A percentile compares a stretch with the other conserved stretches of the same genome.
These are phyloP conservation scores for Acrossocheilus fasciatus DNA, from an alignment of 2,797 vertebrate species.

Conservation along the genomic window DNA sequence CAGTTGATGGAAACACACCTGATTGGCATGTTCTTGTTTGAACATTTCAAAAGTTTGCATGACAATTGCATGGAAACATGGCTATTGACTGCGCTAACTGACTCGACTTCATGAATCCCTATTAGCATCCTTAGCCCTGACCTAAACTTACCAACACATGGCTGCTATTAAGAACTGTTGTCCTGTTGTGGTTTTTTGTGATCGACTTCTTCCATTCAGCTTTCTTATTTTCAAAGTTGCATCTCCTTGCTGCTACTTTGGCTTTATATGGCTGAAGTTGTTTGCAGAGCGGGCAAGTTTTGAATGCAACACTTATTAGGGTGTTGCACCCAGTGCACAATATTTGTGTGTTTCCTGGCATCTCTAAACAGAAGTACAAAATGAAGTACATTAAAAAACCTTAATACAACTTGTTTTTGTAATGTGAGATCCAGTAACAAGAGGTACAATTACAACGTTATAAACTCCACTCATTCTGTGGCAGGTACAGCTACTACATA, in stretches of 20 bases:
- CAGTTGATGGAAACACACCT: too few species aligned
- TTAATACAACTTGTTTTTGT: too few species aligned
- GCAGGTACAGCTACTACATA: too few species aligned
- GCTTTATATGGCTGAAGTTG: conserved; percentile 6
- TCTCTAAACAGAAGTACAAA: conserved; percentile 19
- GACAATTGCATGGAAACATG: not conserved
- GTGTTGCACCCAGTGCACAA: conserved; percentile 16
- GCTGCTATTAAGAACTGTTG: conserved; percentile 30
- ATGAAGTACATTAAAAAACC: not conserved
- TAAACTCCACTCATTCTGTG: too few species aligned
- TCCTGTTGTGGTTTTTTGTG: conserved; percentile 30
- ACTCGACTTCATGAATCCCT: not conserved
- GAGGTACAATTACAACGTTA: too few species aligned
- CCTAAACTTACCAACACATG: conserved; percentile 31
- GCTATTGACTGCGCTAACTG: not conserved
- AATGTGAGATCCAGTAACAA: too few species aligned
- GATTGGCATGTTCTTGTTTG: not conserved
- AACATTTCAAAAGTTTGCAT: not conserved
- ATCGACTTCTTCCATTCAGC: not conserved
- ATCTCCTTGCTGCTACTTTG: conserved; percentile 3
- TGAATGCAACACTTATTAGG: conserved; percentile 21
- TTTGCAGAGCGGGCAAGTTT: conserved; percentile 6
- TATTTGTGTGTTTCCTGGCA: conserved; percentile 10
- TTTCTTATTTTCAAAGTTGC: conserved; percentile 11
- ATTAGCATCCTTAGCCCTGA: not conserved